Conservation (phyloP, 2,797 vertebrate genomes). For the Todus mexicanus region DNA sequence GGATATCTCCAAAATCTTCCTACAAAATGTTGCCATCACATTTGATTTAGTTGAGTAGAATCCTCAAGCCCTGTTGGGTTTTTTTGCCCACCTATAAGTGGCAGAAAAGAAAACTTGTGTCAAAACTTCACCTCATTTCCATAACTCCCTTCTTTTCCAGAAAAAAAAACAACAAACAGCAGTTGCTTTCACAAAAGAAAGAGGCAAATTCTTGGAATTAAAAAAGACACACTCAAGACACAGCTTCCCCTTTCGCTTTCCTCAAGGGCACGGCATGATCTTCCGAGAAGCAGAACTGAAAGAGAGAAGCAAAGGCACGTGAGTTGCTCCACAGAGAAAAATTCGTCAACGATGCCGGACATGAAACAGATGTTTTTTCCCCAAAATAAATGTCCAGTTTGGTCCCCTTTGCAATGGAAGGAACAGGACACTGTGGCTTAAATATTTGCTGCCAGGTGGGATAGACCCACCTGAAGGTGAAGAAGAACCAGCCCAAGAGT, state of each 20-base stretch:
- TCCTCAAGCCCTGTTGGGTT: not conserved
- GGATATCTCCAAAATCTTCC: not conserved
- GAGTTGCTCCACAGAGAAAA: not conserved
- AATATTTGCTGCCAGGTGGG: not conserved
- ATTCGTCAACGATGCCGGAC: not conserved
- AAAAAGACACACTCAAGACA: not conserved
- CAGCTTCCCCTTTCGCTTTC: not conserved
- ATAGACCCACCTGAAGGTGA: not conserved
- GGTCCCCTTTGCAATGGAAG: not conserved
- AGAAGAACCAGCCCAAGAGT: not conserved
- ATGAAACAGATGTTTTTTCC: not conserved
- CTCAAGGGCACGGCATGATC: fast-evolving
- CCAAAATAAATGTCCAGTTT: not conserved
- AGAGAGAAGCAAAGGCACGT: not conserved
- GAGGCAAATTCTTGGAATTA: not conserved
- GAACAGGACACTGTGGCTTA: not conserved
- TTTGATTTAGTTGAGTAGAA: not conserved
- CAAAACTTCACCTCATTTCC: fast-evolving
- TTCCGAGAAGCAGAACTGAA: slow-evolving; percentile 30
- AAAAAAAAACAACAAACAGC: not conserved
- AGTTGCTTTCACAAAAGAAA: not conserved
- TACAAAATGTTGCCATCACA: not conserved
- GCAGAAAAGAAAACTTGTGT: not conserved
- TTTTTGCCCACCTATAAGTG: not conserved
- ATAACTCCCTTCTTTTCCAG: not conserved